Evolutionary conservation across 2,113 vertebrate species (phyloP).

Genomic region (Tursiops truncatus): DNA sequence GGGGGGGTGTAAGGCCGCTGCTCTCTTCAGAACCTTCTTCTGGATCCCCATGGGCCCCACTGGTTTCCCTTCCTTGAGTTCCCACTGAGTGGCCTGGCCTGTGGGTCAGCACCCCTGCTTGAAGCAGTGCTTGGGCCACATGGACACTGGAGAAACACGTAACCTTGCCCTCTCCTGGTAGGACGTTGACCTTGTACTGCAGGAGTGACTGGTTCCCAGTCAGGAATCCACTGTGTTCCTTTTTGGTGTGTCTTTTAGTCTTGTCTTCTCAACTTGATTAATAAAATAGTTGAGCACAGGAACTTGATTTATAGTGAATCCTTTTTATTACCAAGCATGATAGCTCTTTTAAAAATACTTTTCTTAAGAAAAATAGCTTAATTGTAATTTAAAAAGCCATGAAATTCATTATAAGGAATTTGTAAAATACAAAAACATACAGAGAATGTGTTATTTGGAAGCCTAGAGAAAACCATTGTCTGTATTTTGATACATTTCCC

Average conservation of each 20-base stretch:
- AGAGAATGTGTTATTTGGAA: background rate
- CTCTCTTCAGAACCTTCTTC: background rate
- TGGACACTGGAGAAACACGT: background rate
- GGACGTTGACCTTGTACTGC: background rate
- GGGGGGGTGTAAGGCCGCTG: background rate
- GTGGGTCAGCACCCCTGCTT: background rate
- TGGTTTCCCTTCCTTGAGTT: background rate
- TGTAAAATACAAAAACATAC: background rate
- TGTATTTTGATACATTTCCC: background rate
- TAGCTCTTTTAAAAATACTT: background rate
- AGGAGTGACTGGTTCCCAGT: background rate
- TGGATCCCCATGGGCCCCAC: rapidly evolving
- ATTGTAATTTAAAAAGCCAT: conserved; percentile 8
- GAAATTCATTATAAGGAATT: background rate
- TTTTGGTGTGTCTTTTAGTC: background rate
- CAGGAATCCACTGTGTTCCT: background rate
- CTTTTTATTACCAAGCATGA: background rate
- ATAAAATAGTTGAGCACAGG: background rate
- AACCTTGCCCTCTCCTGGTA: background rate
- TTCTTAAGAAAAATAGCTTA: background rate
- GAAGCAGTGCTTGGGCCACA: rapidly evolving
- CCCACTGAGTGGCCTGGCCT: background rate
- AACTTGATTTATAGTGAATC: background rate
- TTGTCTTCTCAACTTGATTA: background rate
- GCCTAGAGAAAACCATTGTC: background rate